Evolutionary conservation across 1,140 invertebrate genomes (phyloP), one percentile per base, ranked within the genome.

Genomic region (Hydropsyche tenuis): DNA sequence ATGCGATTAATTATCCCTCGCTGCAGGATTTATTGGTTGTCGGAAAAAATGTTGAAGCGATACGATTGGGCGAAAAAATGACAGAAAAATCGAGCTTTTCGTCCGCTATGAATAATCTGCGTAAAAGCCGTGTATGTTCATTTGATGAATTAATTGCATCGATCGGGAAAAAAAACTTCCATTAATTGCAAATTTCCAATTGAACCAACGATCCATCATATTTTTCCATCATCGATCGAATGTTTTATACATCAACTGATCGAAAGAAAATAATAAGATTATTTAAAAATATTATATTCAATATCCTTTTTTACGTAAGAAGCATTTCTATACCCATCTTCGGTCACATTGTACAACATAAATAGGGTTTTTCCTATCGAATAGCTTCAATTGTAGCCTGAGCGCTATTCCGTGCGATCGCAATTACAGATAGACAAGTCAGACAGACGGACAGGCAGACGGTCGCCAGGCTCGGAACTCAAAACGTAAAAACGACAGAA

Each of bases 1-100:
- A 53, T 18, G 48, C 48, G 48, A 53, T 53, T 53, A 53, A 53
- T 53, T 53, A 53, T 53, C 48, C n/a, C 20, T 53, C 48, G 20
- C n/a, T 7, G 48, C 48, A 53, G 48, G 9, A 53, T 53, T 53
- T 53, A 53, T 53, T 53, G 48, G 48, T 18, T 20, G 16, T 18
- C 20, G 16, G 9, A 53, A 37, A 37, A 37, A 37, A 37, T 37
- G 30, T 37, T 9, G 30, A 37, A 37, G 9, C 9, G 30, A 37
- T 4, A 37, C 30, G 30, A 53, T 18, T 20, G 16, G n/a, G n/a
- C n/a, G n/a, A n/a, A n/a, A n/a, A n/a, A n/a, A n/a, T n/a, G n/a
- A n/a, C 48, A 20, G 18, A 53, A 53, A 48, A 53, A 53, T 5
- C n/a, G 48, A n/a, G 48, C 14, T 18, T 18, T 18, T 53, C 16